Evolutionary conservation across 2,888 invertebrate genomes (phyloP), one percentile per base, ranked within the genome.

Genomic region (Drosophila neoperkinsi): DNA sequence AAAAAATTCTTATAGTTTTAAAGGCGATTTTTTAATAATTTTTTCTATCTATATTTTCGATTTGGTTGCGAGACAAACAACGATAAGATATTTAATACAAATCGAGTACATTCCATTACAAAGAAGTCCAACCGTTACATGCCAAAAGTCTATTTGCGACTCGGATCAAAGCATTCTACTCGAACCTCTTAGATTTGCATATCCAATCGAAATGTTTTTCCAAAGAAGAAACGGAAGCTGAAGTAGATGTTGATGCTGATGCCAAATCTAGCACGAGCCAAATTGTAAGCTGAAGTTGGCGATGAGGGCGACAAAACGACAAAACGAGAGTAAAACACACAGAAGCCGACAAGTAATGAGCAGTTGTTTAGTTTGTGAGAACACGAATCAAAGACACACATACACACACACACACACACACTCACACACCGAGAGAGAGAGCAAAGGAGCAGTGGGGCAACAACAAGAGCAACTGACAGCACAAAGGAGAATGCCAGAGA

Each of bases 331-430:
- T 80, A 84, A 87, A 81, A 81, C 81, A 81, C 77, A 81, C 75
- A 79, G 64, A 62, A 81, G 66, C 75, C 81, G 60, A 69, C 86
- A 86, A 86, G 84, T 91, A 91, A 91, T 81, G 88, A 90, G 90
- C 89, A 91, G 88, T 91, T 91, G 88, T 62, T 74, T 71, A 57
- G 73, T 55, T 68, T 52, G 30, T 30, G 41, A 51, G 61, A 66
- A 57, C 52, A 38, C 53, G 28, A 60, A 74, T 77, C 77, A 81
- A 79, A 68, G 71, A 63, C 64, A 18, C 36, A 33, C 31, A 25
- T n/a, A 31, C 18, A 25, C n/a, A 74, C 72, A 71, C 66, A 69
- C 64, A 73, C 53, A 78, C 74, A 80, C 74, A 69, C 68, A 66
- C n/a, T n/a, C n/a, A 66, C 63, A n/a, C 28, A 28, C 28, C 4